Evolutionary conservation across 2,888 invertebrate species (phyloP).

Genomic region (Catocala nupta): DNA sequence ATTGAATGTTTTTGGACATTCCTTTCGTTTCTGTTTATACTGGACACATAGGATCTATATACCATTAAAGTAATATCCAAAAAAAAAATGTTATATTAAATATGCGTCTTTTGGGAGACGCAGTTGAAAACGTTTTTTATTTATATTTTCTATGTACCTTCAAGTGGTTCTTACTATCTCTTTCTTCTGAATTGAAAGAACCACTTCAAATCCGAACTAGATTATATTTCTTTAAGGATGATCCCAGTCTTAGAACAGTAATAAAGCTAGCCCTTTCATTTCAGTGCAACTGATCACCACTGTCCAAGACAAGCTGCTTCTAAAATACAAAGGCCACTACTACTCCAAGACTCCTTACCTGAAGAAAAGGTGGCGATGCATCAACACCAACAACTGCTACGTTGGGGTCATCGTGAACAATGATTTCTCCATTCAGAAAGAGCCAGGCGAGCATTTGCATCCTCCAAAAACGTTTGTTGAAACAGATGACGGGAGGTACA

Average conservation of each 20-base stretch:
- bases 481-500: constrained; percentile 57
- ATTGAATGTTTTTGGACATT: too few species aligned
- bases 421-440: constrained; percentile 58
- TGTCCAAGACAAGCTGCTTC: constrained; percentile 58
- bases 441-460: constrained; percentile 62
- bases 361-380: constrained; percentile 67
- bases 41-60: too few species aligned
- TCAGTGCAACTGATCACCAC: constrained; percentile 64
- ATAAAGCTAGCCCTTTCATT: constrained; percentile 22
- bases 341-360: constrained; percentile 65
- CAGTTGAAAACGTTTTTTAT: too few species aligned
- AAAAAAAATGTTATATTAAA: too few species aligned
- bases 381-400: constrained; percentile 66
- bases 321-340: constrained; percentile 68
- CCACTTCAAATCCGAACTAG: too few species aligned
- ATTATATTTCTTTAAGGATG: too few species aligned
- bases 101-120: too few species aligned
- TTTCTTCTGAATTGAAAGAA: too few species aligned
- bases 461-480: constrained; percentile 53
- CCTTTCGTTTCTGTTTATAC: too few species aligned
- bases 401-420: constrained; percentile 56
- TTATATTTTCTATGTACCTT: too few species aligned
- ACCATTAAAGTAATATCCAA: too few species aligned
- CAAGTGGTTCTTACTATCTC: too few species aligned
- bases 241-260: neutral